Percentiles rank a stretch among this genome's conserved stretches.
These are phyloP conservation scores for Ecdyonurus torrentis DNA, from an alignment of 2,888 invertebrate species.

Conservation along the genomic window DNA sequence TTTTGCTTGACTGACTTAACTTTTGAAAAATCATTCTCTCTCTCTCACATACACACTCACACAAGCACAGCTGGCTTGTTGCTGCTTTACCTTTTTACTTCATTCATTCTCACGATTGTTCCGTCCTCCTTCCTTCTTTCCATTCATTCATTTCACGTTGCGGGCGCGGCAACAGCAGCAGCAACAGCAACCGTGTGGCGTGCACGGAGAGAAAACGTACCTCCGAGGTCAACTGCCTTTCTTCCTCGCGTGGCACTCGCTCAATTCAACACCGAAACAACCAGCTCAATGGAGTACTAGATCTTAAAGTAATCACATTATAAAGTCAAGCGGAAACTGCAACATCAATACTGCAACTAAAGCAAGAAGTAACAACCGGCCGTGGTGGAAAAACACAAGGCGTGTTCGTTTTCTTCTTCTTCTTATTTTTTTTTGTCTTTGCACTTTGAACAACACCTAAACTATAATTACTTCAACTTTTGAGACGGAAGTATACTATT, in stretches of 20 bases:
- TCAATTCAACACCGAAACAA: not conserved
- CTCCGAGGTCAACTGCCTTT: not conserved
- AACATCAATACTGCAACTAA: too few relatives aligned
- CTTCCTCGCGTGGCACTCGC: not conserved
- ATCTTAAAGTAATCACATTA: not conserved
- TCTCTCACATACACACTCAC: not conserved
- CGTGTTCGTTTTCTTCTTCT: not conserved
- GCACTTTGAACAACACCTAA: not conserved
- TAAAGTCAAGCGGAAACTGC: not conserved
- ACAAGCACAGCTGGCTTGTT: too few relatives aligned
- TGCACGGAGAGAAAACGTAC: not conserved
- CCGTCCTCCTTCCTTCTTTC: not conserved
- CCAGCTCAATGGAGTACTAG: not conserved
- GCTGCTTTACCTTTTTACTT: not conserved
- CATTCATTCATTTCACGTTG: not conserved
- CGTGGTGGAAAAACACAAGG: not conserved
- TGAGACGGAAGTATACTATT: not conserved
- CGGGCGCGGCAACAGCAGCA: not conserved
- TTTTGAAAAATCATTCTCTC: too few relatives aligned
- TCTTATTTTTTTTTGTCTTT: not conserved
- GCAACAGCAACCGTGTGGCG: not conserved
- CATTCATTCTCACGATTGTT: not conserved
- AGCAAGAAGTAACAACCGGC: too few relatives aligned
- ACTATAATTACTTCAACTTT: not conserved
- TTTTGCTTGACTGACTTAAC: not conserved